These are phyloP conservation scores for Chionoecetes opilio DNA, from an alignment of 1,140 invertebrate genomes.

Conservation along the genomic window DNA sequence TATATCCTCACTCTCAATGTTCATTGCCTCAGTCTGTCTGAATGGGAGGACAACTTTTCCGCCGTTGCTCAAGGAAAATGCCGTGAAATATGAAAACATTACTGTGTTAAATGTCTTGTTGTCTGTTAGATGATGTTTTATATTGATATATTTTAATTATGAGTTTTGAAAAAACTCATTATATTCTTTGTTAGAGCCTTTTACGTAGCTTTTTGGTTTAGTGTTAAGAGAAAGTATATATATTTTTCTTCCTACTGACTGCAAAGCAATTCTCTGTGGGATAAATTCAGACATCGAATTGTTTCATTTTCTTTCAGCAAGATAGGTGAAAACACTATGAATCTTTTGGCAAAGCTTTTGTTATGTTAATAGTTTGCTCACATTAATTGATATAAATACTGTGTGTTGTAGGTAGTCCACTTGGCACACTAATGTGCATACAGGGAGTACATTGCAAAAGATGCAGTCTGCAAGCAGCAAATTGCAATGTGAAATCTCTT, in stretches of 20 bases:
- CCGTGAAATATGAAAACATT: conserved; percentile 72
- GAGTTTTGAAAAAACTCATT: conserved; percentile 45
- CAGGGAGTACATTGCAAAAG: conserved; percentile 52
- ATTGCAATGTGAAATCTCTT: conserved; percentile 31
- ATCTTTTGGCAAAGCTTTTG: neutral
- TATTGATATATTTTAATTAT: conserved; percentile 60
- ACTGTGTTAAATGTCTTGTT: conserved; percentile 70
- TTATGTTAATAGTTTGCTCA: conserved; percentile 66
- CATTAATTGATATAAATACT: conserved; percentile 66
- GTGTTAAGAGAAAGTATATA: conserved; percentile 11
- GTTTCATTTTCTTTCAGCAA: conserved; percentile 8
- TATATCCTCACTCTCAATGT: conserved; percentile 73
- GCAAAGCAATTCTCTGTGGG: neutral
- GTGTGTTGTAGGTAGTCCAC: conserved; percentile 71
- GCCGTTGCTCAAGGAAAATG: conserved; percentile 77
- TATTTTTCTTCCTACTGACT: conserved; percentile 49
- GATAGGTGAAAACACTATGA: neutral
- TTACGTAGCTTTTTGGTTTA: conserved; percentile 49
- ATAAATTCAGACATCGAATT: conserved; percentile 31
- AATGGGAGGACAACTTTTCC: conserved; percentile 77
- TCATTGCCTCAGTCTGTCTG: conserved; percentile 76
- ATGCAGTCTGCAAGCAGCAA: neutral
- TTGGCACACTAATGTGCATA: conserved; percentile 74
- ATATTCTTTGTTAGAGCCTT: conserved; percentile 56
- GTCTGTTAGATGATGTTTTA: conserved; percentile 71